Evolutionary conservation across 2,888 invertebrate genomes (phyloP), one percentile per base, ranked within the genome.

Genomic region (Autographa gamma): DNA sequence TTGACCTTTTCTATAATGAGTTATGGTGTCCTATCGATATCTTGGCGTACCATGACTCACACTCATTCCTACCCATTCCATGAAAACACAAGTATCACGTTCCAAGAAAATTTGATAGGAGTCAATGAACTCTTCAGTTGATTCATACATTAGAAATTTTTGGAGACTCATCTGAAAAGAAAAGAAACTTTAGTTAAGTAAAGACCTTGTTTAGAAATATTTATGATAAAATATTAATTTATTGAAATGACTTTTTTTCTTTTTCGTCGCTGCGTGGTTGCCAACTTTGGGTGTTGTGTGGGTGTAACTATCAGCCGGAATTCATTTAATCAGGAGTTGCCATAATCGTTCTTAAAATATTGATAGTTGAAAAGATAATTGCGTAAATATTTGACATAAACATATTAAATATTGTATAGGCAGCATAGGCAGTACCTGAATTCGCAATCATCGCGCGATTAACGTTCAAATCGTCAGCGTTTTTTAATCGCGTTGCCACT

Each of bases 61-160:
- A n/a, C n/a, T 48, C 6, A n/a, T 48, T n/a, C n/a, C n/a, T n/a
- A 48, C 48, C 8, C 6, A n/a, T n/a, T 48, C 48, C n/a, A 16
- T n/a, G n/a, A 16, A 16, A 48, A 48, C 16, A 16, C 5, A 41
- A 13, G 3, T 41, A 48, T n/a, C 3, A 48, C 4, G 1, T n/a
- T 48, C n/a, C 48, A n/a, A n/a, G 48, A 48, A 48, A 48, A 48
- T 38, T 38, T 38, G 38, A n/a, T 48, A 48, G n/a, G 3, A 48
- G 16, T 48, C 48, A 48, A 48, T n/a, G n/a, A 48, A 48, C 48
- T 48, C 16, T 48, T n/a, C 7, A 48, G n/a, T n/a, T 48, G 48
- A 48, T 48, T 48, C 48, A 48, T 48, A n/a, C 48, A 16, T 48
- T n/a, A n/a, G n/a, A n/a, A 48, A 48, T 48, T 48, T n/a, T 48